Evolutionary conservation across 2,113 vertebrate species (phyloP).

Genomic region (Rhinoderma darwinii): DNA sequence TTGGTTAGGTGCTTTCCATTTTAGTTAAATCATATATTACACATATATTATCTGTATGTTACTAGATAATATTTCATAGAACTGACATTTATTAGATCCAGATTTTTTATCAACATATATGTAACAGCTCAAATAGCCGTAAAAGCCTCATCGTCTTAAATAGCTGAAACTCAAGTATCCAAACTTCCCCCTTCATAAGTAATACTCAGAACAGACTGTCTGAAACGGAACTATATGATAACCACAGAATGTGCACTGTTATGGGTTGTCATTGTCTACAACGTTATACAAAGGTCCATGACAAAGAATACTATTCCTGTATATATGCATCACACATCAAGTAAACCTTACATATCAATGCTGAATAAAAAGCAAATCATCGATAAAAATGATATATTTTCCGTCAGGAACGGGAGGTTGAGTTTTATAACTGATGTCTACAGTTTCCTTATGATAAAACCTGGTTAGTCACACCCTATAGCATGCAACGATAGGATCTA

Average conservation of each 20-base stretch:
- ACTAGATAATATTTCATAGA: neutral
- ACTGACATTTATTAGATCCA: neutral
- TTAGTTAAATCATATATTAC: no score
- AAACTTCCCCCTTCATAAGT: constrained; percentile 10
- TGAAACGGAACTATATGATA: constrained; percentile 37
- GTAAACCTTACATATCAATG: no score
- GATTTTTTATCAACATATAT: neutral
- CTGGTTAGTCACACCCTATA: neutral
- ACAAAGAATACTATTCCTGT: neutral
- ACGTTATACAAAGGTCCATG: neutral
- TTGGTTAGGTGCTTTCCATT: neutral
- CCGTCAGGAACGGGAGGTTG: neutral
- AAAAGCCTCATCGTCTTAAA: neutral
- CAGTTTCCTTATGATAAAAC: neutral
- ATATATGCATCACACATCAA: neutral
- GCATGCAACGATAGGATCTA: neutral
- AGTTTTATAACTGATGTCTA: neutral
- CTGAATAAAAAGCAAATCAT: neutral
- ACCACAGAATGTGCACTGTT: neutral
- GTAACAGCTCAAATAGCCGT: neutral
- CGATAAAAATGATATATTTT: neutral
- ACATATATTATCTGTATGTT: neutral
- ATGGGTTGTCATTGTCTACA: neutral
- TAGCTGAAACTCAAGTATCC: constrained; percentile 15
- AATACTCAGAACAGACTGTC: neutral